Evolutionary conservation across 2,888 invertebrate species (phyloP).

Genomic region (Pammene aurita): DNA sequence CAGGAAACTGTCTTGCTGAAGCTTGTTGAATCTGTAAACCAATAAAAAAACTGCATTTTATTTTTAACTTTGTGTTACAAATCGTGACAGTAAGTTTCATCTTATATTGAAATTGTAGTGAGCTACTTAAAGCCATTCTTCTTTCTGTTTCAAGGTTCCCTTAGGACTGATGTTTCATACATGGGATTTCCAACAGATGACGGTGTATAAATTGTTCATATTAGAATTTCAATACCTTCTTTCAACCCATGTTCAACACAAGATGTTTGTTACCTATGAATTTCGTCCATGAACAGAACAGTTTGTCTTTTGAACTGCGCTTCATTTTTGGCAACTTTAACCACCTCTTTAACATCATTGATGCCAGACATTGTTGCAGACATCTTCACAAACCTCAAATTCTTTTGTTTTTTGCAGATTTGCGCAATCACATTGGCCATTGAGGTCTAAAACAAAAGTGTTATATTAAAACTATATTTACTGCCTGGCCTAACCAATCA

Average conservation of each 20-base stretch:
- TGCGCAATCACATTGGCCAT: constrained; percentile 88
- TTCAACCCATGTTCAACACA: too few relatives aligned
- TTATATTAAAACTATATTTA: neutral
- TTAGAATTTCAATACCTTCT: too few relatives aligned
- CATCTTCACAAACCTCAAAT: constrained; percentile 87
- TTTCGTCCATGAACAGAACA: constrained; percentile 93
- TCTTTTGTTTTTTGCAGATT: constrained; percentile 84
- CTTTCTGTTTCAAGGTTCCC: too few relatives aligned
- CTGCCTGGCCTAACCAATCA: too few relatives aligned
- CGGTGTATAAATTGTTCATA: too few relatives aligned
- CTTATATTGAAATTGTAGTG: too few relatives aligned
- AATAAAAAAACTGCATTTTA: neutral
- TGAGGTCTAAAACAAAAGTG: constrained; percentile 83
- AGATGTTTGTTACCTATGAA: constrained; percentile 82
- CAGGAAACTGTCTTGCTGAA: constrained; percentile 91
- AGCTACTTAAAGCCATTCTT: too few relatives aligned
- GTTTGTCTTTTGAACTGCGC: constrained; percentile 87
- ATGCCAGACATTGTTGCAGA: constrained; percentile 91
- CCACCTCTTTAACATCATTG: constrained; percentile 89
- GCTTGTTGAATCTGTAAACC: constrained; percentile 87
- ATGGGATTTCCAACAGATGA: too few relatives aligned
- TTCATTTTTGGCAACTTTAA: constrained; percentile 89
- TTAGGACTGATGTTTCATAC: too few relatives aligned
- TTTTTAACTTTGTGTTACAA: too few relatives aligned
- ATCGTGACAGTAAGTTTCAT: neutral